A percentile compares a stretch with the other conserved stretches of the same genome.
Conservation (phyloP, 2,888 invertebrate species). For the Amitus sp. region DNA sequence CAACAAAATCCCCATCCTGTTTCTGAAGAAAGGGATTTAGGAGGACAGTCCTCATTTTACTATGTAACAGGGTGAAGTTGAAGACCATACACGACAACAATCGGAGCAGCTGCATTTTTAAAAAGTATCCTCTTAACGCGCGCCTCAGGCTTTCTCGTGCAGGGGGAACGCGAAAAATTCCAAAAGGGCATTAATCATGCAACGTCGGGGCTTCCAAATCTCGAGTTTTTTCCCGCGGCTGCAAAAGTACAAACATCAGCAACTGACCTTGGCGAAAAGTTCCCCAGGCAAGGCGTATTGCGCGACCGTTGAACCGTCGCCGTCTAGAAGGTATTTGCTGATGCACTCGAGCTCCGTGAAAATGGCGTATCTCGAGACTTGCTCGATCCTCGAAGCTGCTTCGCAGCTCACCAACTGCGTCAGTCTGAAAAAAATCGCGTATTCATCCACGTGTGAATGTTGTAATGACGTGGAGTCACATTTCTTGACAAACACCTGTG, state of each 20-base stretch:
- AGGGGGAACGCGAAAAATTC: slow-evolving; percentile 28
- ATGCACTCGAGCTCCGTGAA: slow-evolving; percentile 53
- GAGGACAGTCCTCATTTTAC: background rate
- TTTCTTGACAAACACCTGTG: no score
- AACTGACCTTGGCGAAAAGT: slow-evolving; percentile 2
- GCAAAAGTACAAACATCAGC: no score
- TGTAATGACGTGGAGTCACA: no score
- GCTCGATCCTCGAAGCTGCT: slow-evolving; percentile 79
- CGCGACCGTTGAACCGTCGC: slow-evolving; percentile 59
- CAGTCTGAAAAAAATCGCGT: no score
- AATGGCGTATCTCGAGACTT: slow-evolving; percentile 75
- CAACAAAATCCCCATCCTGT: no score
- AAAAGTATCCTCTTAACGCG: slow-evolving; percentile 10
- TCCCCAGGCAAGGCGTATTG: slow-evolving; percentile 3
- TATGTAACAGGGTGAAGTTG: background rate
- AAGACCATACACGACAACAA: background rate
- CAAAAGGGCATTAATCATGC: slow-evolving; percentile 10
- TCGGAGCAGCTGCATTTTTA: slow-evolving; percentile 5
- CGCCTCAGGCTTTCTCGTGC: slow-evolving; percentile 6
- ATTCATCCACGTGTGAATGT: no score
- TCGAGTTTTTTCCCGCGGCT: no score
- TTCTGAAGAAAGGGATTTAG: background rate
- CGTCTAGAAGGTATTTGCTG: background rate
- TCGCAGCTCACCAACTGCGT: slow-evolving; percentile 80
- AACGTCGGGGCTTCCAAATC: no score